A percentile compares a stretch with the other conserved stretches of the same genome.
Evolutionary conservation across 2,888 invertebrate species (phyloP).

Genomic region (Limnephilus marmoratus): DNA sequence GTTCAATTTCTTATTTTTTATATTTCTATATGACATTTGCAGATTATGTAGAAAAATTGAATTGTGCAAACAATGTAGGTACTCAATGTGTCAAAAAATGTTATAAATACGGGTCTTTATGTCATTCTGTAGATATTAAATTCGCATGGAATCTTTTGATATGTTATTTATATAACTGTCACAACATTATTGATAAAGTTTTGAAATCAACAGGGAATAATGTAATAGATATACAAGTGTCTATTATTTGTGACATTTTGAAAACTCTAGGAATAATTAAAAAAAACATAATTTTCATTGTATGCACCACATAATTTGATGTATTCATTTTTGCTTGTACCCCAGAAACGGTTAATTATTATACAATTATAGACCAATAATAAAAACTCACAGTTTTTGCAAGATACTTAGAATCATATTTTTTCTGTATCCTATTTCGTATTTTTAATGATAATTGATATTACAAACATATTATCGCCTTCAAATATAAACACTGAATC

Average conservation of each 20-base stretch:
- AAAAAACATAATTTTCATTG: not conserved
- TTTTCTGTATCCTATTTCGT: not conserved
- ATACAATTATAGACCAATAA: not conserved
- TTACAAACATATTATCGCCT: not conserved
- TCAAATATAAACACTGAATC: not conserved
- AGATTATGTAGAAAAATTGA: not conserved
- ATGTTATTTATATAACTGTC: not conserved
- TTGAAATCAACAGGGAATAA: not conserved
- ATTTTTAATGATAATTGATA: not conserved
- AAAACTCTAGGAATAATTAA: not conserved
- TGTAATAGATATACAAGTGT: not conserved
- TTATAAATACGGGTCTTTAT: not conserved
- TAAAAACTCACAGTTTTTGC: not conserved
- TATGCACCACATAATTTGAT: not conserved
- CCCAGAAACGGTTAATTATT: not conserved
- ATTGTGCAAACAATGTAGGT: slow-evolving; percentile 37
- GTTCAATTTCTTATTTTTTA: not conserved
- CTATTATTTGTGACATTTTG: not conserved
- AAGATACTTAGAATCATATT: not conserved
- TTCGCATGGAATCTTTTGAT: not conserved
- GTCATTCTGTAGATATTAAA: not conserved
- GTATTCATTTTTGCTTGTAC: not conserved
- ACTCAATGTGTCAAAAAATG: slow-evolving; percentile 32
- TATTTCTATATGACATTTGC: not conserved
- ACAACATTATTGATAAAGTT: not conserved